Percentiles rank a stretch among this genome's conserved stretches.
Evolutionary conservation across 2,888 invertebrate genomes (phyloP).

Genomic region (Anoplius nigerrimus): DNA sequence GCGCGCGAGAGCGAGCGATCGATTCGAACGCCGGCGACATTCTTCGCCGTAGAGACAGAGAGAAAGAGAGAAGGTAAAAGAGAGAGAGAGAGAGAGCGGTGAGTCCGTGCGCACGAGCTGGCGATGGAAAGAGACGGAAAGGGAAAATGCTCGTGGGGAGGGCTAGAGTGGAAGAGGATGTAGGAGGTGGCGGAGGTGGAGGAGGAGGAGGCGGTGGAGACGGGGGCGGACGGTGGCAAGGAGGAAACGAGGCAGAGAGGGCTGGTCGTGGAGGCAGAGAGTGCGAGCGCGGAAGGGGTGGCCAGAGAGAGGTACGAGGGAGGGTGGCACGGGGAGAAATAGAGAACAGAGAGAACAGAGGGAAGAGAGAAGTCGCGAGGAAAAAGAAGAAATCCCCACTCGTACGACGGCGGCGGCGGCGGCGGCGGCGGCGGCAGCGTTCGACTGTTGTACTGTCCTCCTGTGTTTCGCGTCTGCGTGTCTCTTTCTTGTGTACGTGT

Average conservation of each 20-base stretch:
- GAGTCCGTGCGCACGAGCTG: not conserved
- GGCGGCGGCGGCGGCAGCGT: constrained; percentile 50
- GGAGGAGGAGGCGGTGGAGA: constrained; percentile 28
- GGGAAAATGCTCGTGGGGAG: not conserved
- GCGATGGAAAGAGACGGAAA: not conserved
- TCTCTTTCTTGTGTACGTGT: constrained; percentile 6
- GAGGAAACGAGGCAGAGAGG: constrained; percentile 33
- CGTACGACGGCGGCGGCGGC: constrained; percentile 44
- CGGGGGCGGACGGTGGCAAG: constrained; percentile 32
- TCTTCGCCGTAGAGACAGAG: constrained; percentile 65
- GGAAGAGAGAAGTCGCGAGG: constrained; percentile 46
- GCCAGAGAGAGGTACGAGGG: constrained; percentile 10
- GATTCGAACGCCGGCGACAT: constrained; percentile 70
- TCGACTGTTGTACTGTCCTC: constrained; percentile 64
- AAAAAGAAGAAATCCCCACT: constrained; percentile 72
- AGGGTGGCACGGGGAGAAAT: constrained; percentile 12
- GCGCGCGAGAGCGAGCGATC: constrained; percentile 62
- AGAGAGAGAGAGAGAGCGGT: constrained; percentile 12
- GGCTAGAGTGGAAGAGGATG: constrained; percentile 11
- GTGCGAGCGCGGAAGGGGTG: constrained; percentile 27
- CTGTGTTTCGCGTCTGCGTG: constrained; percentile 46
- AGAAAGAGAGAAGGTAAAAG: constrained; percentile 27
- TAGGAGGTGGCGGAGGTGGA: constrained; percentile 34
- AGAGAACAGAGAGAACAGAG: constrained; percentile 32
- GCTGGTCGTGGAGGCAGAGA: constrained; percentile 30